Evolutionary conservation across 2,113 vertebrate species (phyloP).

Genomic region (Petromus typicus): DNA sequence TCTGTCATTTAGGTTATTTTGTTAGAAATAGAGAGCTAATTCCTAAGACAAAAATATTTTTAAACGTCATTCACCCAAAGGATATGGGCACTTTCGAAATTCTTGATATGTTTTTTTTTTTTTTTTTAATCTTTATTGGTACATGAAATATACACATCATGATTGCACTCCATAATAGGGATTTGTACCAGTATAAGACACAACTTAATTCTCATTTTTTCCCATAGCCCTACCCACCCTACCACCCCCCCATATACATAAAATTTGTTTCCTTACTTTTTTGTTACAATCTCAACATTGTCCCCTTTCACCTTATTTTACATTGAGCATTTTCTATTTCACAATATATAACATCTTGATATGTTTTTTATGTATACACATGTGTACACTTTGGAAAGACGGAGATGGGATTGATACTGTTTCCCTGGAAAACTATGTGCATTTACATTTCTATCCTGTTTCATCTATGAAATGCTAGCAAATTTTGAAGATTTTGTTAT

Average conservation of each 20-base stretch:
- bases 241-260: too few relatives aligned
- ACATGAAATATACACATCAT: too few relatives aligned
- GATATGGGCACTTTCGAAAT: neutral
- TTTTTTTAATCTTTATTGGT: too few relatives aligned
- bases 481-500: neutral
- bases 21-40: neutral
- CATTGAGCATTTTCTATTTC: too few relatives aligned
- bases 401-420: neutral
- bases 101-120: neutral
- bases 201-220: too few relatives aligned
- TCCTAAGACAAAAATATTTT: neutral
- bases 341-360: too few relatives aligned
- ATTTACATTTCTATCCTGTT: neutral
- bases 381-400: neutral
- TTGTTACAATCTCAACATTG: too few relatives aligned
- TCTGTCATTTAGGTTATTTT: neutral
- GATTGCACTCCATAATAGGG: too few relatives aligned
- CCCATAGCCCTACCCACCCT: too few relatives aligned
- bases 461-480: neutral
- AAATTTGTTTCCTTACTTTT: too few relatives aligned
- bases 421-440: neutral
- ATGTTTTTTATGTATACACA: neutral
- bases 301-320: too few relatives aligned
- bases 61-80: neutral
- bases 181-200: too few relatives aligned